These are phyloP conservation scores for Habroteleia sp. DNA, from an alignment of 2,888 invertebrate species.

Conservation along the genomic window DNA sequence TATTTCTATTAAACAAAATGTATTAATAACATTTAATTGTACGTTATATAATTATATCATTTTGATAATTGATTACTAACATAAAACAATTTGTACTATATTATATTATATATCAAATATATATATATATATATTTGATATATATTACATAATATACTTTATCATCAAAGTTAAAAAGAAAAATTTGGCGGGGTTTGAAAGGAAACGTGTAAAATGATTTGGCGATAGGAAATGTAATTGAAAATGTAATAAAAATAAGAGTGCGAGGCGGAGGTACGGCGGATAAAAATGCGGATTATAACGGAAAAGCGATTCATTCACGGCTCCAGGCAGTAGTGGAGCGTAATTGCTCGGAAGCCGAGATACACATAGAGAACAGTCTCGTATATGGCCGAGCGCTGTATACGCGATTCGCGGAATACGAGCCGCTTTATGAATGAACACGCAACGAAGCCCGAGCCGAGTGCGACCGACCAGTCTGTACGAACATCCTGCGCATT, in stretches of 20 bases:
- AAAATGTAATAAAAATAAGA: slow-evolving; percentile 49
- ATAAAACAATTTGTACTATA: no score
- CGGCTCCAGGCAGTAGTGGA: slow-evolving; percentile 62
- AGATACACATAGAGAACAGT: slow-evolving; percentile 46
- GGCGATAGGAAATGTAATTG: slow-evolving; percentile 32
- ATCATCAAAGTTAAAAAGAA: no score
- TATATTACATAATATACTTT: no score
- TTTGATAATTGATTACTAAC: no score
- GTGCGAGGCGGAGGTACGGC: slow-evolving; percentile 20
- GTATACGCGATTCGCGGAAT: slow-evolving; percentile 48
- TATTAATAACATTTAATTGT: no score
- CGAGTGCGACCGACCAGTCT: slow-evolving; percentile 68
- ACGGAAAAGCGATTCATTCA: slow-evolving; percentile 67
- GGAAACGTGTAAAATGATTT: slow-evolving; percentile 14
- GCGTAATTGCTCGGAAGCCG: slow-evolving; percentile 59
- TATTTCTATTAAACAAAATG: no score
- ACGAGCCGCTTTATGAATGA: slow-evolving; percentile 77
- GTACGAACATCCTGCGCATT: slow-evolving; percentile 55
- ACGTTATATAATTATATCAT: no score
- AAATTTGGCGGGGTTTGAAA: no score
- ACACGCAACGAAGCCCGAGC: slow-evolving; percentile 74
- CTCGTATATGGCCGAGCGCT: no score
- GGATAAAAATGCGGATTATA: slow-evolving; percentile 56
- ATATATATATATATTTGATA: no score
- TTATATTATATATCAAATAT: no score